Conservation (phyloP, 2,113 vertebrate genomes). For the Heterocephalus glaber region DNA sequence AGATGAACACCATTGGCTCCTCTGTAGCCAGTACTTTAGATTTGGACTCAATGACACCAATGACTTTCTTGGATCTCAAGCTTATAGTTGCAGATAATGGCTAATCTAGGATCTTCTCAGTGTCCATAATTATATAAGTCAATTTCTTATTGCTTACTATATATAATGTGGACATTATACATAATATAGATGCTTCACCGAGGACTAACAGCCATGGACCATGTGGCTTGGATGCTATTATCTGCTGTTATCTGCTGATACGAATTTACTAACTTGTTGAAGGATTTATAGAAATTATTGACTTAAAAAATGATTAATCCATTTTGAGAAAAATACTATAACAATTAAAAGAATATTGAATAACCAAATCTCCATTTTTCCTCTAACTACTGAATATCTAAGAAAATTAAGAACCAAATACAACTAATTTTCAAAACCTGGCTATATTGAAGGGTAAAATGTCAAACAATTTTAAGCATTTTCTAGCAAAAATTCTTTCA, state of each 20-base stretch:
- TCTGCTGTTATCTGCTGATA: accelerated
- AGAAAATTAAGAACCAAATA: neutral
- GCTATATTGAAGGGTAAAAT: neutral
- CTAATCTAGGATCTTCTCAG: neutral
- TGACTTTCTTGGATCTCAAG: neutral
- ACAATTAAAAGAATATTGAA: neutral
- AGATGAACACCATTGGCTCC: neutral
- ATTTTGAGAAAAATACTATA: neutral
- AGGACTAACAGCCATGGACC: accelerated
- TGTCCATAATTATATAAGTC: too few relatives aligned
- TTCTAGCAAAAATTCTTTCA: neutral
- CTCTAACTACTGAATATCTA: neutral
- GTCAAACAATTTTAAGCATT: neutral
- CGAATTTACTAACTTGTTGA: neutral
- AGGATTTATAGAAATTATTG: neutral
- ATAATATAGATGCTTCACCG: neutral
- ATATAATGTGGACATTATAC: neutral
- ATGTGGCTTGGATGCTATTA: accelerated
- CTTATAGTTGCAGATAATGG: neutral
- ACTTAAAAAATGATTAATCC: neutral
- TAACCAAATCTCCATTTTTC: neutral
- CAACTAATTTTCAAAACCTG: neutral
- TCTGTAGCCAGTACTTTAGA: neutral
- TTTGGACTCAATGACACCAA: neutral
- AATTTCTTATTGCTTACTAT: neutral